Percentiles rank a stretch among this genome's conserved stretches.
Conservation (phyloP, 1,140 invertebrate species). For the Nasonia vitripennis region DNA sequence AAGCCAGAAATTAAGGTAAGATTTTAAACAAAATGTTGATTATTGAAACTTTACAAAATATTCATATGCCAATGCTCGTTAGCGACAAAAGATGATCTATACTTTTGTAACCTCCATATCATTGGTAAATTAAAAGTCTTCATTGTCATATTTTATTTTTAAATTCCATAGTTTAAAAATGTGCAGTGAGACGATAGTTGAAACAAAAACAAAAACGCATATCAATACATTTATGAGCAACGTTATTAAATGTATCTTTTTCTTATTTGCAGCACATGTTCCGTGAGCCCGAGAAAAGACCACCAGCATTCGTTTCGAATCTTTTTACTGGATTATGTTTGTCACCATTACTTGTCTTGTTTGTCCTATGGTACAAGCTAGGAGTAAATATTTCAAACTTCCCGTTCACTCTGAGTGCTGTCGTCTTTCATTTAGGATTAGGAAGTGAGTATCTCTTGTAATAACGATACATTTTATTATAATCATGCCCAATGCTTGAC, state of each 20-base stretch:
- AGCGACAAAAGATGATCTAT: slow-evolving; percentile 60
- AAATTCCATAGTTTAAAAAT: slow-evolving; percentile 33
- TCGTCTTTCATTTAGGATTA: slow-evolving; percentile 92
- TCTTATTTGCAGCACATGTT: slow-evolving; percentile 87
- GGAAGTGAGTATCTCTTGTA: slow-evolving; percentile 75
- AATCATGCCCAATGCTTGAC: slow-evolving; percentile 64
- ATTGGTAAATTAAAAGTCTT: slow-evolving; percentile 67
- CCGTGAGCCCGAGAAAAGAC: slow-evolving; percentile 92
- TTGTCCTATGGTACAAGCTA: slow-evolving; percentile 91
- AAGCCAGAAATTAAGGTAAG: slow-evolving; percentile 89
- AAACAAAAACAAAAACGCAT: background rate
- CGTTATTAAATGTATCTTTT: slow-evolving; percentile 9
- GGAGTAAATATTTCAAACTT: slow-evolving; percentile 93
- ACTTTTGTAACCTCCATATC: slow-evolving; percentile 67
- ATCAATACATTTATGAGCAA: background rate
- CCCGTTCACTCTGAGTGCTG: slow-evolving; percentile 83
- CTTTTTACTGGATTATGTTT: slow-evolving; percentile 91
- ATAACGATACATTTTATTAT: background rate
- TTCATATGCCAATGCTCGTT: slow-evolving; percentile 69
- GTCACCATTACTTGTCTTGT: slow-evolving; percentile 88
- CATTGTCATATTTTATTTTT: slow-evolving; percentile 45
- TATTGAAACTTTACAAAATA: background rate
- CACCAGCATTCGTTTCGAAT: slow-evolving; percentile 90
- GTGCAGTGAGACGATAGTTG: background rate
- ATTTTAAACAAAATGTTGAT: background rate